Evolutionary conservation across 2,113 vertebrate species (phyloP), one percentile per base, ranked within the genome.

Genomic region (Menidia beryllina): DNA sequence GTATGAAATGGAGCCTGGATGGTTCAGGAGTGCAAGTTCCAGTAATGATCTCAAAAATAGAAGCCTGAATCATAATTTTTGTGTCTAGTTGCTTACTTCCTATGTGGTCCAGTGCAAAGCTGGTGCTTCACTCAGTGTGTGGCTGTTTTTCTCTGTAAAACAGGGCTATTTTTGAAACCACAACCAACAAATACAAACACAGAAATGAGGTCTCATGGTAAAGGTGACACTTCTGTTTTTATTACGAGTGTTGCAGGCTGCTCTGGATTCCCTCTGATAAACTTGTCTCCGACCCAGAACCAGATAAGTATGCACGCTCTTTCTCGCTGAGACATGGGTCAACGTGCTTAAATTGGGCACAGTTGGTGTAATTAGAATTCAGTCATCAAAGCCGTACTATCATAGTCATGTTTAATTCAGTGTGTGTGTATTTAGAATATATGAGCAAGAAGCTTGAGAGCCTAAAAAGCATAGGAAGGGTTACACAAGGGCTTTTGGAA

Each of bases 331-430:
- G 27, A 20, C 49, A n/a, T n/a, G 11, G 25, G 59, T 21, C 2
- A 63, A 10, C 43, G 60, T 78, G 45, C 57, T 81, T 75, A 19
- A 47, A 48, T 67, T 55, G 72, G 69, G 64, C 61, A 82, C 79
- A 79, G 86, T 86, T 68, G 3, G 50, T 91, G 88, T 93, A 88
- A 93, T 93, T 92, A 92, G 89, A 88, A 91, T 93, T 93, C 92
- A 92, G 75, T 67, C 85, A 77, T 84, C 87, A 85, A 86, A 89
- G 88, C 71, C 65, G 72, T 69, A 79, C 88, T 84, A 83, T 91
- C 83, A 79, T 72, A 52, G 88, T 86, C 92, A 93, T 94, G 89
- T 92, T 93, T 93, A 92, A 94, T 93, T 94, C 87, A 93, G 73
- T 56, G 71, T 75, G 74, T 79, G 70, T 79, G 69, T 76, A 30